These are phyloP conservation scores for Epizoanthus stellaris DNA, from an alignment of 92 coral and sea anemone genomes.

Conservation along the genomic window DNA sequence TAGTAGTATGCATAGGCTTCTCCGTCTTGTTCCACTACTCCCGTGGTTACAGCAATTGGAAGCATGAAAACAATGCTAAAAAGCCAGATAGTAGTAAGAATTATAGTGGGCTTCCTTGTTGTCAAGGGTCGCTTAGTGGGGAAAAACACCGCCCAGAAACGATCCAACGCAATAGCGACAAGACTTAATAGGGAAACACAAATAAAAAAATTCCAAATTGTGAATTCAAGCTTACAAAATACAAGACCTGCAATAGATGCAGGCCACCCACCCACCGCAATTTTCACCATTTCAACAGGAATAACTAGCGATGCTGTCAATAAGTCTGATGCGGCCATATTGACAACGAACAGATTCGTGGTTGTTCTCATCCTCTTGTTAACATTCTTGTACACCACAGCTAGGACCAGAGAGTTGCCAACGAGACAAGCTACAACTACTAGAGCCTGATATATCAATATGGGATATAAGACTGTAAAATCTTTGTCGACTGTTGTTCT, in stretches of 20 bases:
- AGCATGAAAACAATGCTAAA: not conserved
- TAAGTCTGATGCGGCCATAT: too few relatives aligned
- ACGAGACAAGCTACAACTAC: too few relatives aligned
- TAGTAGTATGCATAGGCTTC: too few relatives aligned
- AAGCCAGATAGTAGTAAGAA: not conserved
- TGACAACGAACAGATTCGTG: too few relatives aligned
- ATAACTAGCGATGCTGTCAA: not conserved
- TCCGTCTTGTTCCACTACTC: not conserved
- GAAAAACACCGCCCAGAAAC: too few relatives aligned
- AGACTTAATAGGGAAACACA: not conserved
- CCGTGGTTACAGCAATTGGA: not conserved
- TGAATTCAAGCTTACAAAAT: not conserved
- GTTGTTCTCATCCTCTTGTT: too few relatives aligned
- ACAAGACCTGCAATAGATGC: not conserved
- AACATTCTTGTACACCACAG: too few relatives aligned
- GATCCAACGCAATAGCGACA: not conserved
- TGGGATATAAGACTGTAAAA: too few relatives aligned
- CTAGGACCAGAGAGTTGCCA: too few relatives aligned
- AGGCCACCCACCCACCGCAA: not conserved
- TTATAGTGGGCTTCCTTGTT: not conserved
- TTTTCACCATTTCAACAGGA: not conserved
- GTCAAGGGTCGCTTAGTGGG: too few relatives aligned
- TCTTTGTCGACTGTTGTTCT: too few relatives aligned
- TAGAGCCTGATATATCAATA: too few relatives aligned
- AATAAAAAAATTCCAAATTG: not conserved